Evolutionary conservation across 2,888 invertebrate species (phyloP), one percentile per base, ranked within the genome.

Genomic region (Parochlus steinenii): DNA sequence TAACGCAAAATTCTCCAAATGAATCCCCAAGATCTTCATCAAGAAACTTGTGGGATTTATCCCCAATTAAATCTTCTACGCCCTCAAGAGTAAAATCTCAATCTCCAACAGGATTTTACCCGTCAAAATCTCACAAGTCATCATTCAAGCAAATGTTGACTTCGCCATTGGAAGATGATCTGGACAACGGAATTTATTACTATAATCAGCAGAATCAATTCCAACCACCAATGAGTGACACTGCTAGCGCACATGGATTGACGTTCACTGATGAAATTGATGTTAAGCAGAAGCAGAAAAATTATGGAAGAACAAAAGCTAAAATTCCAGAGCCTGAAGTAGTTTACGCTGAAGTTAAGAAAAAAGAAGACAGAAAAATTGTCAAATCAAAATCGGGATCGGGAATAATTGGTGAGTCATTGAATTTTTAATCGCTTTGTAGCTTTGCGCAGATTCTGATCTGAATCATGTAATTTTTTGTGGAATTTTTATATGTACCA

Each of bases 401-500:
- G 28, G 34, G 34, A 28, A 34, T 34, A 18, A 34, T 34, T 27
- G 34, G 34, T 34, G 11, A 34, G 34, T 14, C 8, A 30, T 7
- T n/a, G 10, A 28, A 28, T 28, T 22, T 22, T 22, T 22, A 6
- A 22, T 8, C 6, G 6, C 6, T 7, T 6, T 8, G 8, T 8
- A 22, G 22, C 6, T 22, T 10, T 23, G 23, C 23, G 11, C 5
- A 5, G 10, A 23, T 4, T 12, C 8, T 11, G 6, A 12, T 11
- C 14, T 14, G 10, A 15, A 14, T 6, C 3, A 14, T 31, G 69
- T 73, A 24, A 65, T 74, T 39, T n/a, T n/a, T n/a, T n/a, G n/a
- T n/a, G n/a, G n/a, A n/a, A n/a, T 32, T 20, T 35, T 6, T 28
- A 35, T 23, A 23, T n/a, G n/a, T n/a, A n/a, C n/a, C n/a, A n/a